These are phyloP conservation scores for Lysandra coridon DNA, from an alignment of 2,888 invertebrate genomes.

Conservation along the genomic window DNA sequence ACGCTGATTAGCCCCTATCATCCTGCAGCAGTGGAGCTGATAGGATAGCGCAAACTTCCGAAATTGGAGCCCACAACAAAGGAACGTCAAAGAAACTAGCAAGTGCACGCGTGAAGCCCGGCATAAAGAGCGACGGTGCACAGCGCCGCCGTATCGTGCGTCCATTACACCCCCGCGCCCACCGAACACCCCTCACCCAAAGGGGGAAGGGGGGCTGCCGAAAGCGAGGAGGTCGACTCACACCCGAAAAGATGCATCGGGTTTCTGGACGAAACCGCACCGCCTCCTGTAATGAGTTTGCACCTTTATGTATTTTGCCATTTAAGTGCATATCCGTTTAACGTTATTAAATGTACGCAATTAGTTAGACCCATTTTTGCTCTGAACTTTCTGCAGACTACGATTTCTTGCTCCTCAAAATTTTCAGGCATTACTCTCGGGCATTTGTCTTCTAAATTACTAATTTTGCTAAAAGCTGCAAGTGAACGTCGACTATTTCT, in stretches of 20 bases:
- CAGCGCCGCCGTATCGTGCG: constrained; percentile 67
- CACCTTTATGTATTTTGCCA: constrained; percentile 53
- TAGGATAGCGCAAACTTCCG: constrained; percentile 54
- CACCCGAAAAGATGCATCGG: constrained; percentile 75
- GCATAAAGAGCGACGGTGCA: constrained; percentile 73
- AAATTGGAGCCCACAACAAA: constrained; percentile 76
- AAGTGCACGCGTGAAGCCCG: constrained; percentile 75
- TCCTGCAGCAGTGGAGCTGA: constrained; percentile 34
- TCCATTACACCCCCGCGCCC: constrained; percentile 67
- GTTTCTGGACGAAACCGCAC: constrained; percentile 76
- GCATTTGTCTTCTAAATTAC: constrained; percentile 6
- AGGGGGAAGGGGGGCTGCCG: constrained; percentile 44
- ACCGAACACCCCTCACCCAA: not conserved
- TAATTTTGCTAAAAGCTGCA: constrained; percentile 1
- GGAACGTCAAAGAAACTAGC: constrained; percentile 77
- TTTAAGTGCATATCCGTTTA: constrained; percentile 44
- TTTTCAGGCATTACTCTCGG: not conserved
- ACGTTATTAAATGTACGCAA: constrained; percentile 41
- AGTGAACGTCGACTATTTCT: not conserved
- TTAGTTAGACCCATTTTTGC: constrained; percentile 38
- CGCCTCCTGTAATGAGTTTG: constrained; percentile 71
- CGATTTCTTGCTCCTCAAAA: constrained; percentile 5
- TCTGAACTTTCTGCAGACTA: not conserved
- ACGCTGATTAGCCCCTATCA: constrained; percentile 6
- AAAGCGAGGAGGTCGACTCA: constrained; percentile 58